phyloP scores from a whole-genome alignment of 1,140 invertebrate species.

The Aradophagus sp. region DNA sequence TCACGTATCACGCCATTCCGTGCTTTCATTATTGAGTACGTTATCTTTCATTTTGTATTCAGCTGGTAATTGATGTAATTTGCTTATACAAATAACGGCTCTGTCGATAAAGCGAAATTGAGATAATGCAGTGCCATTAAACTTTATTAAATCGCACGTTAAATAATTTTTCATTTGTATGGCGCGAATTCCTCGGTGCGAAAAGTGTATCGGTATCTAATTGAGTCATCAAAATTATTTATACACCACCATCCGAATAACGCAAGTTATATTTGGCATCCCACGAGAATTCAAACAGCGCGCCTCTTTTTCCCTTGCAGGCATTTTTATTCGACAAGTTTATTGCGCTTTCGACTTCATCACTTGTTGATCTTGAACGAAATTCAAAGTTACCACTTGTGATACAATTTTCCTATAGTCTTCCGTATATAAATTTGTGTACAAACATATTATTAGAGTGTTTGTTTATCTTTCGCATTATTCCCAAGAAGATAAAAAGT shows the following conservation, averaged over 20 bases:
- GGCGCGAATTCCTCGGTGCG: neutral
- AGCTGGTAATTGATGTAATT: neutral
- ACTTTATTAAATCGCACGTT: conserved; percentile 31
- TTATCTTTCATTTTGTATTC: conserved; percentile 6
- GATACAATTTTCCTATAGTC: no score
- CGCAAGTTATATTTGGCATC: conserved; percentile 43
- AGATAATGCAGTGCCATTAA: conserved; percentile 31
- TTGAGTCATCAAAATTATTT: conserved; percentile 46
- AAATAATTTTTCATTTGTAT: conserved; percentile 1
- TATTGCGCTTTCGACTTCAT: no score
- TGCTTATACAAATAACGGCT: conserved; percentile 11
- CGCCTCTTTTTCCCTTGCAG: no score
- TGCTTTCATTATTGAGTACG: no score
- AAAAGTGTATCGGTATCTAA: conserved; percentile 35
- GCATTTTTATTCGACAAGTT: no score
- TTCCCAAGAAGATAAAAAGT: no score
- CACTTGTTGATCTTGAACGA: no score
- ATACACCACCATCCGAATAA: conserved; percentile 29
- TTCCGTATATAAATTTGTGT: no score
- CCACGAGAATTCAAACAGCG: conserved; percentile 6
- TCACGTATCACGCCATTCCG: no score
- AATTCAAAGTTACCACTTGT: no score
- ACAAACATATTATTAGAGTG: no score
- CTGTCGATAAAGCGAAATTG: conserved; percentile 7
- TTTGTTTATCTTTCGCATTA: no score